Percentiles rank a stretch among this genome's conserved stretches.
phyloP scores from a whole-genome alignment of 2,113 vertebrate species.

The Motacilla tschutschensis region DNA sequence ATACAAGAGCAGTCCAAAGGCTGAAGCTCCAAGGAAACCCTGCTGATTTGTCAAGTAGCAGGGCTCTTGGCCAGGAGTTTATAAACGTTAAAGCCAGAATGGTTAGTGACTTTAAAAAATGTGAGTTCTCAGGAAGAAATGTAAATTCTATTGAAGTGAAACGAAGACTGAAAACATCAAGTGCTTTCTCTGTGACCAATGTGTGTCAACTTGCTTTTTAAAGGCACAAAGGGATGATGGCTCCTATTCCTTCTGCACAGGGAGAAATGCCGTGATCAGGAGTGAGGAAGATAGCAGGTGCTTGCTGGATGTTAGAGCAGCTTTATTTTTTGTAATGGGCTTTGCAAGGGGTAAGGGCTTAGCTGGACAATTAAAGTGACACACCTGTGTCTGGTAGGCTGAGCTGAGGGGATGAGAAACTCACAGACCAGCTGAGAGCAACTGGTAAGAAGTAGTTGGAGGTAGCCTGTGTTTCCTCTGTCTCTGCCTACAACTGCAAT shows the following conservation, averaged over 20 bases:
- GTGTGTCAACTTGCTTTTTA: accelerated
- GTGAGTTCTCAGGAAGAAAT: not conserved
- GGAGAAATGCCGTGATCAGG: not conserved
- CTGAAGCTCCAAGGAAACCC: not conserved
- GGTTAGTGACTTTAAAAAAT: not conserved
- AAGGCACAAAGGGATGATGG: not conserved
- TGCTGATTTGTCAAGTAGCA: not conserved
- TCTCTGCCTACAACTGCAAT: conserved; percentile 1
- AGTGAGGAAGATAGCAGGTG: not conserved
- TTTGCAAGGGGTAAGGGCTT: not conserved
- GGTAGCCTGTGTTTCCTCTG: not conserved
- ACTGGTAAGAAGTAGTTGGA: not conserved
- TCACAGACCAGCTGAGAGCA: not conserved
- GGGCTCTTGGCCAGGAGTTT: not conserved
- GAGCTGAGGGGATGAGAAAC: not conserved
- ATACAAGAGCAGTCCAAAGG: not conserved
- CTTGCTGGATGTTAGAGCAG: not conserved
- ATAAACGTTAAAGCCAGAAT: not conserved
- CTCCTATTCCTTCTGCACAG: not conserved
- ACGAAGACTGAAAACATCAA: not conserved
- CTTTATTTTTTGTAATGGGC: not conserved
- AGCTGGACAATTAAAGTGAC: not conserved
- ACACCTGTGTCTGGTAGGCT: not conserved
- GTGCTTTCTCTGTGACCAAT: not conserved
- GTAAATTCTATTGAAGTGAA: not conserved